Evolutionary conservation across 2,888 invertebrate species (phyloP), one percentile per base, ranked within the genome.

Genomic region (Sphaerolaimus hirsutus): DNA sequence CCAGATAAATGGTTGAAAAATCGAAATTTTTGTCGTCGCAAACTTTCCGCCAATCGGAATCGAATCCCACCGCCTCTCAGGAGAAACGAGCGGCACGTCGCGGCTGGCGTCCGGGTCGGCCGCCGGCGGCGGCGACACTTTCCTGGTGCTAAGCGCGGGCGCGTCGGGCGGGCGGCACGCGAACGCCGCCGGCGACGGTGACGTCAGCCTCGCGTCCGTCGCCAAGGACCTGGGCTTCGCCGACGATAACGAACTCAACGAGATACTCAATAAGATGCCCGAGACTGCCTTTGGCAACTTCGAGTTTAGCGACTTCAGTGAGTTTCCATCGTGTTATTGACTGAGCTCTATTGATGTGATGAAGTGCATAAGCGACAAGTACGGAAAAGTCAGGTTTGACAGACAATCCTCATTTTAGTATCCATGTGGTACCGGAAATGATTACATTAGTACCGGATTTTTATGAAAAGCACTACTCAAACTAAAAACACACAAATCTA

Each of bases 191-290:
- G 40, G 21, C 43, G 49, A 46, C 17, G 50, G 49, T 24, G 56
- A 56, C 29, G 50, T 55, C 19, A 48, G 51, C 24, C 41, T 55
- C 35, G 56, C 54, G n/a, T 55, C 52, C 10, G 56, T 56, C 26
- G 56, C 53, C 4, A 53, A 54, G 40, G 56, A 57, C 22, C 48
- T 56, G 14, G 53, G 53, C 37, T 52, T 57, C 43, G 45, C 12
- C 22, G 51, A 54, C 36, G 46, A 49, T 38, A 48, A 42, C 21
- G 53, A 51, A 23, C 45, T 53, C 19, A 52, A 51, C 26, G 56
- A 53, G 14, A 50, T 56, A 50, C 45, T 56, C 24, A 50, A 50
- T 14, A 35, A 49, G 29, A 38, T 56, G 21, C 55, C 55, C 24
- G 56, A 53, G n/a, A 54, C 51, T 24, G 51, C 53, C 36, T 44